Base-by-base conservation (phyloP, 2,797 vertebrate species). In the Bradypodion pumilum region DNA sequence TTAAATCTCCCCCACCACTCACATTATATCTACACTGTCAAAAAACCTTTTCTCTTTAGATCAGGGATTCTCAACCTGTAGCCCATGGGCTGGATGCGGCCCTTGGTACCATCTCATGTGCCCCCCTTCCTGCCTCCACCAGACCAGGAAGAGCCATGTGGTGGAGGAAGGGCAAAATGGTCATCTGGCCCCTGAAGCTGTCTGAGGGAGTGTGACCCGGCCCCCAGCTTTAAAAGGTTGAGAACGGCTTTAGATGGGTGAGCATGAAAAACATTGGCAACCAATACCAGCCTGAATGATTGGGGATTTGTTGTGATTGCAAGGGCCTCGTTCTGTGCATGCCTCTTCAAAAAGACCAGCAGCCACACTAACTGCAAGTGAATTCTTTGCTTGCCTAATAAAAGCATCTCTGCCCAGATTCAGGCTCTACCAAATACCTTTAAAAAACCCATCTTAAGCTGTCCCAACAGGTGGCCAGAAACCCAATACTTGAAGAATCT, bases 391-490 rank as follows among this genome's bases (percentile, higher is more conserved):
- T 59, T 44, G 86, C 74, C 86, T 87, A 80, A 87, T 80, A 87
- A 84, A 82, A 78, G 75, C 79, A 21, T 52, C 49, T 60, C 60
- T 81, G 74, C 74, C 66, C 74, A 68, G 62, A 68, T 42, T 49
- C 70, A 19, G 62, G 60, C 75, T 73, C 86, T 72, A 85, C 23
- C 60, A 88, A 82, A 90, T 78, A 37, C 69, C 63, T 86, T 80
- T 19, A 32, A 75, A 56, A 89, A 85, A 86, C 69, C 78, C 80
- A 86, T 80, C 70, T 83, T 88, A 90, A 87, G 65, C 46, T 66
- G 56, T 86, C 81, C 86, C 87, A 79, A 88, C 68, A 87, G 86
- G 75, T 90, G 84, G 75, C 83, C 90, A 82, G 89, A 87, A 90
- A 89, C 82, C 79, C 78, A 80, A 89, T 79, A 83, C 86, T 79